These are phyloP conservation scores for Microtus oregoni DNA, from an alignment of 2,113 vertebrate species.

Conservation along the genomic window DNA sequence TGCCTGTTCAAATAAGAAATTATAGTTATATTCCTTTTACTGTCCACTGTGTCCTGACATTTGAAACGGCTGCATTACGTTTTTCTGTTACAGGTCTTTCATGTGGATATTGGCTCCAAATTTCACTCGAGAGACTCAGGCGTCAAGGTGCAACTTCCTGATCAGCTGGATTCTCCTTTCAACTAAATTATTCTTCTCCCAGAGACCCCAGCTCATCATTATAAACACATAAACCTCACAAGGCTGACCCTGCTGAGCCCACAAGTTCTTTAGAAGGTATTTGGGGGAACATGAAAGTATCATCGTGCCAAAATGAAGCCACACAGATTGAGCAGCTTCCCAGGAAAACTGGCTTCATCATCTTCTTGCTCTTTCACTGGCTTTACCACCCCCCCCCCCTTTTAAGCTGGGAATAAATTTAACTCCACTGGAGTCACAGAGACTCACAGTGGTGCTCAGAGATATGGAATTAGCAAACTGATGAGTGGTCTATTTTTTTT, in stretches of 20 bases:
- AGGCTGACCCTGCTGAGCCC: background rate
- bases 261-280: slow-evolving; percentile 24
- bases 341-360: slow-evolving; percentile 20
- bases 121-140: background rate
- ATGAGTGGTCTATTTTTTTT: slow-evolving; percentile 67
- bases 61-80: background rate
- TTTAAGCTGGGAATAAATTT: slow-evolving; percentile 67
- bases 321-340: slow-evolving; percentile 50
- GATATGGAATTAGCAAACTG: slow-evolving; percentile 70
- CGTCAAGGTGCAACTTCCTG: background rate
- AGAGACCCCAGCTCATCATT: background rate
- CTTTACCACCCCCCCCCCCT: background rate
- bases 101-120: slow-evolving; percentile 36
- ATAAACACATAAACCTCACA: background rate
- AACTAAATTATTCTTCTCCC: background rate
- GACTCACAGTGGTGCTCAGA: slow-evolving; percentile 60
- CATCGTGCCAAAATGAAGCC: slow-evolving; percentile 63
- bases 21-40: background rate
- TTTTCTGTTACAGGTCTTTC: background rate
- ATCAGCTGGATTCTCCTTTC: background rate
- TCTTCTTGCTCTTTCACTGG: slow-evolving; percentile 37
- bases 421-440: slow-evolving; percentile 49
- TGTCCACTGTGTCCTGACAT: background rate
- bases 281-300: slow-evolving; percentile 45
- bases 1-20: background rate